Percentiles rank a stretch among this genome's conserved stretches.
These are phyloP conservation scores for Reinhardtius hippoglossoides DNA, from an alignment of 2,113 vertebrate genomes.

Conservation along the genomic window DNA sequence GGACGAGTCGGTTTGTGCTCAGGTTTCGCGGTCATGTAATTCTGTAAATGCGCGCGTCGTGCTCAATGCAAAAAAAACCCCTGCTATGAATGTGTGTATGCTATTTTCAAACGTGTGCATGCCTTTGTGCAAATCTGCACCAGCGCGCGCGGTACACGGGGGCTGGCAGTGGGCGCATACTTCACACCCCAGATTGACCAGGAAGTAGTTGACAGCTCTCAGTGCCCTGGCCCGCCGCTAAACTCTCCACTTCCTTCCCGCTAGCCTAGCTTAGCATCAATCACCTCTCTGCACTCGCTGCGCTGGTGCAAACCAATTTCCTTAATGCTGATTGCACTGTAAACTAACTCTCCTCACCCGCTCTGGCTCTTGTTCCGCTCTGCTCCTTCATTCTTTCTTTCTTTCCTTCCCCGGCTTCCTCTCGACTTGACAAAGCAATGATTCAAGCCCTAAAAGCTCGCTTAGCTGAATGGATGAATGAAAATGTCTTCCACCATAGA, in stretches of 20 bases:
- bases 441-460: constrained; percentile 49
- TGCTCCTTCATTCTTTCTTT: constrained; percentile 44
- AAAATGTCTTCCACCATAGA: constrained; percentile 8
- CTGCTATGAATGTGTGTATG: constrained; percentile 1
- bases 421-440: constrained; percentile 64
- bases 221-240: constrained; percentile 73
- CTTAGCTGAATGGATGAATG: constrained; percentile 21
- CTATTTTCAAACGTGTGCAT: constrained; percentile 14
- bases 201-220: constrained; percentile 85
- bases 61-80: neutral
- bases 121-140: constrained; percentile 15
- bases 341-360: constrained; percentile 76
- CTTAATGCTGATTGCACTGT: constrained; percentile 82
- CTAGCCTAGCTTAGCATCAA: constrained; percentile 82
- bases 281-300: constrained; percentile 71
- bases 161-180: constrained; percentile 66
- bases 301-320: constrained; percentile 80
- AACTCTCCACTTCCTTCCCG: constrained; percentile 83
- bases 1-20: neutral
- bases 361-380: constrained; percentile 66
- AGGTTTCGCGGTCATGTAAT: constrained; percentile 8
- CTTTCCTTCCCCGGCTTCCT: constrained; percentile 67
- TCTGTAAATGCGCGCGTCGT: constrained; percentile 9
- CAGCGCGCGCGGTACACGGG: constrained; percentile 20
- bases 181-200: constrained; percentile 79